phyloP scores from a whole-genome alignment of 2,113 vertebrate species.

The Oncorhynchus nerka region DNA sequence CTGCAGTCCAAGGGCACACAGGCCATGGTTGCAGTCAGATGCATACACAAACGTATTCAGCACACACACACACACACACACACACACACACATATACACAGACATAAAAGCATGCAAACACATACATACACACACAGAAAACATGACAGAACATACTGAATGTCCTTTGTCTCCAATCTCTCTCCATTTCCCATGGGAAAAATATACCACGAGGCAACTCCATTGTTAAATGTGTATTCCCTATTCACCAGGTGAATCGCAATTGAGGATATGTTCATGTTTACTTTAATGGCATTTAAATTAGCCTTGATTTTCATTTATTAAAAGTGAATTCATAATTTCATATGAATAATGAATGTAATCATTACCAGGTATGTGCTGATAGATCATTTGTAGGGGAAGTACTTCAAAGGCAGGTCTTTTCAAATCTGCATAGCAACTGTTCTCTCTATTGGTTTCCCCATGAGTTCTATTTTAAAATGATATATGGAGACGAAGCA shows the following conservation, averaged over 20 bases:
- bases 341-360: background rate
- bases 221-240: background rate
- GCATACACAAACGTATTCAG: background rate
- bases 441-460: background rate
- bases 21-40: background rate
- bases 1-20: background rate
- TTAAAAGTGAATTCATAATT: background rate
- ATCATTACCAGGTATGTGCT: background rate
- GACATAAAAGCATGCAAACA: background rate
- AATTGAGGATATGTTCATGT: background rate
- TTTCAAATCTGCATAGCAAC: background rate
- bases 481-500: too few relatives aligned
- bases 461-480: background rate
- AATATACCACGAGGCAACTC: background rate
- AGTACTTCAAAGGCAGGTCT: background rate
- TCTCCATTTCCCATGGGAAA: constrained; percentile 2
- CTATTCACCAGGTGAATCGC: background rate
- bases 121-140: background rate
- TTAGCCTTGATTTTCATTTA: background rate
- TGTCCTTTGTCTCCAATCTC: background rate
- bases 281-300: background rate
- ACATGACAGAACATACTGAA: background rate
- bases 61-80: background rate
- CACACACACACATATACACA: background rate
- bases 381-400: background rate